Base-by-base conservation (phyloP, 1,140 invertebrate species). In the Drosophila lacteicornis region DNA sequence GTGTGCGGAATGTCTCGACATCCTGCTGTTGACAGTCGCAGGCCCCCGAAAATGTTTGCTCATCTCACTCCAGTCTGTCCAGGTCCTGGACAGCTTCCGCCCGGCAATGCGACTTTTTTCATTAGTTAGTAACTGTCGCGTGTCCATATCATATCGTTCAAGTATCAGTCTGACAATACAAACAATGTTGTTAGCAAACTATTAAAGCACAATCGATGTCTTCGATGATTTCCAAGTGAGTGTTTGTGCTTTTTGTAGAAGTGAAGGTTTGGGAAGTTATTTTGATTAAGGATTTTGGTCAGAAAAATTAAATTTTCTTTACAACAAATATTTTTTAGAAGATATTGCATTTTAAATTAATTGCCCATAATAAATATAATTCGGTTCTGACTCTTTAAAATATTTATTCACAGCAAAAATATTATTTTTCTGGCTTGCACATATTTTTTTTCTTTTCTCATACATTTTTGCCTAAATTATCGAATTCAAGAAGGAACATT, bases 161-260 rank as follows among this genome's bases (percentile, higher is more conserved):
- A 74, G 71, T 42, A 61, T 74, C 47, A 12, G 33, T n/a, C 33
- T 38, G 57, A 46, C 50, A 80, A 68, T 68, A 73, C 80, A 83
- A 83, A 84, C 82, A 83, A 73, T 60, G 61, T 70, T 82, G 80
- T 83, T 79, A 61, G 80, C 61, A 60, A 63, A 83, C 80, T 82
- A 76, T 75, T 82, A 57, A 71, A 62, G 51, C 82, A 65, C 46
- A 58, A 63, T 63, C 70, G 77, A 80, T 19, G 30, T 75, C 50
- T 55, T 50, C 66, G 57, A 63, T 74, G 42, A 55, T 49, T 60
- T 57, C n/a, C 68, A 42, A 59, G 60, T 43, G 42, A 61, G 75
- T 71, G 62, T 69, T 75, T 75, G 62, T 17, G n/a, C n/a, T 38
- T 13, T 19, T 27, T 12, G 9, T 15, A 17, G 4, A 15, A n/a